Base-by-base conservation (phyloP, 2,888 invertebrate genomes). In the Dryomyza anilis region DNA sequence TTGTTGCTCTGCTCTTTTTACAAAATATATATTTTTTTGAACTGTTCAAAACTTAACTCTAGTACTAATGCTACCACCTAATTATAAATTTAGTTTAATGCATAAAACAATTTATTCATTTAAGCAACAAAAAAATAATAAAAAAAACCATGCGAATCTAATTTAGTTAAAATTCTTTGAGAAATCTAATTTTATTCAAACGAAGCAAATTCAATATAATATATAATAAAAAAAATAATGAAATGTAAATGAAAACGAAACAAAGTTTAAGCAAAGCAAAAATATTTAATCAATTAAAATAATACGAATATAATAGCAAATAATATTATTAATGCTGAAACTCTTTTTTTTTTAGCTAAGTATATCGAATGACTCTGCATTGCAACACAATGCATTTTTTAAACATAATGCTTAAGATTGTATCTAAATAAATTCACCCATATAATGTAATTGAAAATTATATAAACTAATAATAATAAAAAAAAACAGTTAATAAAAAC, bases 101-200 rank as follows among this genome's bases (percentile, higher is more conserved):
- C 16, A n/a, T 53, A 29, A 53, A 10, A 29, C 16, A 53, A 53
- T 29, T 39, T 3, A 23, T 27, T n/a, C 19, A 14, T 48, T 2
- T 19, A 48, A 48, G 43, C 14, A 16, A 25, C 10, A 43, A 39
- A 7, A 50, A 48, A 45, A 45, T 27, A 25, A 29, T 16, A 30
- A 46, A n/a, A 43, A 25, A 29, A 46, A 46, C 30, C n/a, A n/a
- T 56, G 16, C 12, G 21, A 36, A 19, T 27, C n/a, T 23, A 25
- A 19, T 53, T 27, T 27, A 53, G 25, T 53, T 30, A n/a, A 16
- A 27, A 56, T 29, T 48, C 50, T 60, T 60, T 50, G 30, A 19
- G 23, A 45, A 25, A 10, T 57, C 27, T 14, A 23, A 48, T 48
- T 21, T 23, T 48, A 48, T 21, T 14, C 14, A 48, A 23, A 7